These are phyloP conservation scores for Baronia brevicornis DNA, from an alignment of 2,888 invertebrate species.

Conservation along the genomic window DNA sequence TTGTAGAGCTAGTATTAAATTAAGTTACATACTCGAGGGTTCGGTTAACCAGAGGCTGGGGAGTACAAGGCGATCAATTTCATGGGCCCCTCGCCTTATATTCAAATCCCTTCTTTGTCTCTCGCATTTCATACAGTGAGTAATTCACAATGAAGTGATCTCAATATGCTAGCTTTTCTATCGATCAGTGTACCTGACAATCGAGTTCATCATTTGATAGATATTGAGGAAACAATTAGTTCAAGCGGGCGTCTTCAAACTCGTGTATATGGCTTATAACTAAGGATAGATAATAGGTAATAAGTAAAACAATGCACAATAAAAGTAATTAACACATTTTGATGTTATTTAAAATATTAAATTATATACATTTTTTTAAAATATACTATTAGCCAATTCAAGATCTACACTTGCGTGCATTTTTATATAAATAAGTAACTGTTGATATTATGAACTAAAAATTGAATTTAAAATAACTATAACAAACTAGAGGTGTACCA, in stretches of 20 bases:
- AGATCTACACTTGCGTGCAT: too few species aligned
- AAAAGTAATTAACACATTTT: too few species aligned
- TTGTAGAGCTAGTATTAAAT: slow-evolving; percentile 64
- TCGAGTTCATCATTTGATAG: slow-evolving; percentile 11
- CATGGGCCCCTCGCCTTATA: slow-evolving; percentile 64
- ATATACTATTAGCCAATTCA: too few species aligned
- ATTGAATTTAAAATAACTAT: not conserved
- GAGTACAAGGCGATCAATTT: slow-evolving; percentile 68
- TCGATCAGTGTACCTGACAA: slow-evolving; percentile 21
- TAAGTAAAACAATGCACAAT: too few species aligned
- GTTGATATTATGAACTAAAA: too few species aligned
- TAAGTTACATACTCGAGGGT: slow-evolving; percentile 45
- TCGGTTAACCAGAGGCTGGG: slow-evolving; percentile 67
- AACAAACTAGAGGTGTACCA: not conserved
- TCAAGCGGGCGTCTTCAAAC: slow-evolving; percentile 1
- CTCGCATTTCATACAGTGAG: slow-evolving; percentile 59
- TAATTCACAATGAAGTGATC: slow-evolving; percentile 52
- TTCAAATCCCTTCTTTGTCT: slow-evolving; percentile 73
- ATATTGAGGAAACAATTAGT: slow-evolving; percentile 3
- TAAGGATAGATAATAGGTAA: too few species aligned
- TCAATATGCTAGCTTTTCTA: slow-evolving; percentile 21
- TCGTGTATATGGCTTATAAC: too few species aligned
- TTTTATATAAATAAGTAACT: too few species aligned
- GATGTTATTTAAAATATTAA: too few species aligned
- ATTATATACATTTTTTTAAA: too few species aligned